Evolutionary conservation across 2,113 vertebrate species (phyloP).

Genomic region (Peucedramus taeniatus): DNA sequence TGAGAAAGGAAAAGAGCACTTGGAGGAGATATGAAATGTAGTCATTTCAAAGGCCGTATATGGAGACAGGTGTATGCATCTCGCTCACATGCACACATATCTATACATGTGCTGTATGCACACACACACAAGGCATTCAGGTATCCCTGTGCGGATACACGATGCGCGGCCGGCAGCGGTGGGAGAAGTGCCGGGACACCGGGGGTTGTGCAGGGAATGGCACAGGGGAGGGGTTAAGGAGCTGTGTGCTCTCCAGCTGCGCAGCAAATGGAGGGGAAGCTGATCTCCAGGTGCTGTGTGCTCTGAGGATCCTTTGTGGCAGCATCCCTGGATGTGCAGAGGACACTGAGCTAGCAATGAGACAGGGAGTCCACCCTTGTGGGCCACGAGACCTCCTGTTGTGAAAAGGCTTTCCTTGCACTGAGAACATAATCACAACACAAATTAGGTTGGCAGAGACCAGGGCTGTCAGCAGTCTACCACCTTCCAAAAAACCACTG

Average conservation of each 20-base stretch:
- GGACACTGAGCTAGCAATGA: rapidly evolving
- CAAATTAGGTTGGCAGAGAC: not conserved
- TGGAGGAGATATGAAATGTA: not conserved
- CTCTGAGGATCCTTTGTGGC: not conserved
- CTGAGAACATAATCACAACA: not conserved
- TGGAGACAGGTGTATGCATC: not conserved
- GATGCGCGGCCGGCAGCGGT: rapidly evolving
- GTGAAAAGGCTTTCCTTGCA: not conserved
- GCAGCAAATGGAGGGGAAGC: not conserved
- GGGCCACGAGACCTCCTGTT: not conserved
- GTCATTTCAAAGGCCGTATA: rapidly evolving
- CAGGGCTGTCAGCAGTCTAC: not conserved
- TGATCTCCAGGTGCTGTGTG: not conserved
- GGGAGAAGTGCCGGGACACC: rapidly evolving
- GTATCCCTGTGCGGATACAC: rapidly evolving
- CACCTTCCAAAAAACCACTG: not conserved
- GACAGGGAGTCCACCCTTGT: no score
- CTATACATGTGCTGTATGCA: rapidly evolving
- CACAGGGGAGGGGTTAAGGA: not conserved
- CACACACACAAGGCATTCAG: rapidly evolving
- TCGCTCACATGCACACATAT: rapidly evolving
- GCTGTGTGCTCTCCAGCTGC: not conserved
- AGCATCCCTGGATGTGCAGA: not conserved
- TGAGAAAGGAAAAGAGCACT: not conserved
- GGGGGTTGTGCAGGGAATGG: not conserved